Percentiles rank a stretch among this genome's conserved stretches.
Evolutionary conservation across 2,888 invertebrate species (phyloP).

Genomic region (Drosophila pullipes): DNA sequence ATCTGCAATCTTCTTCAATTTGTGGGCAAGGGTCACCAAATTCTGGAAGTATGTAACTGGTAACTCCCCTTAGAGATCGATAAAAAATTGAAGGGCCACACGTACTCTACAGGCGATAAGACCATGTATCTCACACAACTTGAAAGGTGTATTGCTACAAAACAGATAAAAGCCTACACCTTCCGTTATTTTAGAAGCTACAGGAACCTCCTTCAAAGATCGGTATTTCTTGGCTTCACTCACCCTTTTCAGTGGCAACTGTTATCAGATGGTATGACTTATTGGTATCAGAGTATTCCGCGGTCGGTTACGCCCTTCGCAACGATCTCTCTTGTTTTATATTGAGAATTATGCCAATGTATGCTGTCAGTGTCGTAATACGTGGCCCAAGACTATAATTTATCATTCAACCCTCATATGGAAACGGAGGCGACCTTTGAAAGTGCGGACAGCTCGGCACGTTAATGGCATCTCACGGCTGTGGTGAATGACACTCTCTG

Average conservation of each 20-base stretch:
- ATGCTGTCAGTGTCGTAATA: background rate
- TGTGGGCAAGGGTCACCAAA: background rate
- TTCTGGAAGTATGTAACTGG: background rate
- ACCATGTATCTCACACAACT: background rate
- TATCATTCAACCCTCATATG: conserved; percentile 27
- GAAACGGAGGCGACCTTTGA: conserved; percentile 25
- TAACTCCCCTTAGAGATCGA: background rate
- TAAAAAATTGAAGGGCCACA: background rate
- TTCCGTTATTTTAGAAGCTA: background rate
- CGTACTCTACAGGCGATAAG: background rate
- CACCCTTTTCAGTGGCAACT: background rate
- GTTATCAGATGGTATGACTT: background rate
- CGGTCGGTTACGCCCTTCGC: background rate
- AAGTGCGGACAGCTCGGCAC: conserved; percentile 44
- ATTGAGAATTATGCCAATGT: background rate
- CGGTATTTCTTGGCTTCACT: background rate
- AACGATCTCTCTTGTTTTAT: background rate
- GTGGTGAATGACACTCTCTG: conserved; percentile 25
- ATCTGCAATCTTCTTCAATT: background rate
- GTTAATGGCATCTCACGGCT: conserved; percentile 27
- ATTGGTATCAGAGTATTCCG: background rate
- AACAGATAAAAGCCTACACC: background rate
- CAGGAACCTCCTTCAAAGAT: background rate
- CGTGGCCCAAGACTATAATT: conserved; percentile 23
- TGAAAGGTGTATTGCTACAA: background rate